These are phyloP conservation scores for Cyphomyrus plagiostoma DNA, from an alignment of 2,113 vertebrate species.

Conservation along the genomic window DNA sequence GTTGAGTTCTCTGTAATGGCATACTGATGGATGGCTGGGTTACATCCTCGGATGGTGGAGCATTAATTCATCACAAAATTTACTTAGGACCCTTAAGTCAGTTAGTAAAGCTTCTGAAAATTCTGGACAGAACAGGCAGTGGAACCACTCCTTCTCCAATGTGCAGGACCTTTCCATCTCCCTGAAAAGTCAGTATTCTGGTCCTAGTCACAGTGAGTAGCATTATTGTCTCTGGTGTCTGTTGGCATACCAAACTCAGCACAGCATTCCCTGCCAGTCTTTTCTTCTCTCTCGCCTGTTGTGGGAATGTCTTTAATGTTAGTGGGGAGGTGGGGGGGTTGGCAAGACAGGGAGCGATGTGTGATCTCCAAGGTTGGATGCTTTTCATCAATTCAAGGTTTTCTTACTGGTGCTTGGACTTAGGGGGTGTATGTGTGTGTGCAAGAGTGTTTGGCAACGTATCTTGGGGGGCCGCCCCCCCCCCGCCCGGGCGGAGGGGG, in stretches of 20 bases:
- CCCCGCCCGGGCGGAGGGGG: no score
- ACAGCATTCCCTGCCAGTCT: background rate
- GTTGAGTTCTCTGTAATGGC: background rate
- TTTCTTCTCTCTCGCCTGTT: background rate
- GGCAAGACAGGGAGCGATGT: background rate
- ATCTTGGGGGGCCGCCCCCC: no score
- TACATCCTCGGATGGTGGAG: background rate
- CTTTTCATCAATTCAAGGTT: background rate
- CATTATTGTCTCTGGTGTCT: background rate
- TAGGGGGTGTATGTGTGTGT: background rate
- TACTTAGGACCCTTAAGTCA: conserved; percentile 26
- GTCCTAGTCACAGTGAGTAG: background rate
- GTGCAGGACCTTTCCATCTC: background rate
- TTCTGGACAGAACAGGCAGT: background rate
- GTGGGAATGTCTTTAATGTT: background rate
- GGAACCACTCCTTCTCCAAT: background rate
- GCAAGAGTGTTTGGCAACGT: background rate
- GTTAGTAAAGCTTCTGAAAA: conserved; percentile 23
- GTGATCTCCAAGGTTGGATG: background rate
- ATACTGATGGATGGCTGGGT: background rate
- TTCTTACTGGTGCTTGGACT: background rate
- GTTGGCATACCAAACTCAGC: background rate
- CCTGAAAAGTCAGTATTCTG: background rate
- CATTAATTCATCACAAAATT: conserved; percentile 18
- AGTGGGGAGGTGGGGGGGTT: background rate